Conservation (phyloP, 1,140 invertebrate species). For the Drosophila carrolli region DNA sequence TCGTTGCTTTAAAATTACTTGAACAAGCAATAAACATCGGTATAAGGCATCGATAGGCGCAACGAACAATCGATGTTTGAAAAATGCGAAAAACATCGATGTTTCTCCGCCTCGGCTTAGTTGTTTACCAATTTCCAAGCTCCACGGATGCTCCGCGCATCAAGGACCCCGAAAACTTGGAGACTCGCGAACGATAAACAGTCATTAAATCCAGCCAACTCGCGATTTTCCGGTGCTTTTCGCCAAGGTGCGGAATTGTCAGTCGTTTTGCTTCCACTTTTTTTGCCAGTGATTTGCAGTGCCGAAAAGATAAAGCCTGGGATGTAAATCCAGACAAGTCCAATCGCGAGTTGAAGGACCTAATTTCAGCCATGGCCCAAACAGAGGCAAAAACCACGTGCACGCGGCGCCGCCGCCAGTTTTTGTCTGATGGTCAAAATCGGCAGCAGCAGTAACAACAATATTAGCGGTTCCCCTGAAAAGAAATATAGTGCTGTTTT, state of each 20-base stretch:
- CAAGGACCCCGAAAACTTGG: background rate
- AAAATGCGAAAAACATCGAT: background rate
- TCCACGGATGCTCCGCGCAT: conserved; percentile 28
- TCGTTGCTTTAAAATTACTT: no score
- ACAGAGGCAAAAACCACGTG: conserved; percentile 51
- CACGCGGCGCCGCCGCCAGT: conserved; percentile 62
- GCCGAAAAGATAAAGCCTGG: background rate
- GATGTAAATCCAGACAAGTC: background rate
- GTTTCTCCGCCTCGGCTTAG: background rate
- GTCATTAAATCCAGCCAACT: conserved; percentile 39
- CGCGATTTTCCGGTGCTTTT: conserved; percentile 1
- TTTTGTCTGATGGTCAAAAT: conserved; percentile 32
- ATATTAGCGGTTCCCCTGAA: background rate
- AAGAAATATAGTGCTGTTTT: background rate
- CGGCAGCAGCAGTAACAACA: conserved; percentile 14
- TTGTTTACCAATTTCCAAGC: conserved; percentile 49
- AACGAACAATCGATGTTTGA: no score
- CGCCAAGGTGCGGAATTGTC: background rate
- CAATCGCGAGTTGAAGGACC: conserved; percentile 2
- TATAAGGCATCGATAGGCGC: no score
- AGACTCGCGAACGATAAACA: conserved; percentile 20
- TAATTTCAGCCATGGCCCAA: conserved; percentile 19
- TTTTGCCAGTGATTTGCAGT: conserved; percentile 32
- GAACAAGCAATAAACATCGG: no score
- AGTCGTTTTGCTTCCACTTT: conserved; percentile 10